Evolutionary conservation across 2,797 vertebrate species (phyloP).

Genomic region (Hozukius guyotensis): DNA sequence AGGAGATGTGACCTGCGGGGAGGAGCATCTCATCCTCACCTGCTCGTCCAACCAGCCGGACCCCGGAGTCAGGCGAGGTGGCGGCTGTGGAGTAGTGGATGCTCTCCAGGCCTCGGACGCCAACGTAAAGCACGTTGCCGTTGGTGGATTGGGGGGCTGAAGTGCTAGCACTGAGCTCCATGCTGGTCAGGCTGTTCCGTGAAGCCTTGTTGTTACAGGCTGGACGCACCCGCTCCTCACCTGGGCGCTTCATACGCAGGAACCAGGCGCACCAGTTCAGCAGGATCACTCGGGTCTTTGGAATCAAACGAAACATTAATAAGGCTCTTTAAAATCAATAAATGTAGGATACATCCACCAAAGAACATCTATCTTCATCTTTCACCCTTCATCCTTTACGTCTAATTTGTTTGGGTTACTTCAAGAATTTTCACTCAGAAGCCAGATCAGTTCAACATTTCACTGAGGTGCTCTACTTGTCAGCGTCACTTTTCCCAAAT

Average conservation of each 20-base stretch:
- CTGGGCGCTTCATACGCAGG: constrained; percentile 93
- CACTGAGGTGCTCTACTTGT: neutral
- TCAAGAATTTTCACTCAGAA: neutral
- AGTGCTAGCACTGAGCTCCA: constrained; percentile 84
- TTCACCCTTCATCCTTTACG: neutral
- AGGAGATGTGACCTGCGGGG: constrained; percentile 51
- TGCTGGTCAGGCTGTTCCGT: constrained; percentile 87
- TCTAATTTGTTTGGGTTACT: neutral
- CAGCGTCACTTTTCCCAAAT: neutral
- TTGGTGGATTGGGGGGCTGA: constrained; percentile 81
- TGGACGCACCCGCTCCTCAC: constrained; percentile 87
- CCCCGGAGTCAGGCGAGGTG: constrained; percentile 72
- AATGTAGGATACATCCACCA: neutral
- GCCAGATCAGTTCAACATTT: neutral
- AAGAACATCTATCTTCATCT: neutral
- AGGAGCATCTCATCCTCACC: constrained; percentile 77
- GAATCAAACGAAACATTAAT: neutral
- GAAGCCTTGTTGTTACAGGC: constrained; percentile 88
- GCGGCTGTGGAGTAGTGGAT: constrained; percentile 74
- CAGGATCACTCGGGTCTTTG: constrained; percentile 91
- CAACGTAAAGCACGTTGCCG: constrained; percentile 89
- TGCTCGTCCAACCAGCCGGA: constrained; percentile 52
- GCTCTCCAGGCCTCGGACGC: constrained; percentile 87
- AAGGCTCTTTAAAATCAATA: neutral
- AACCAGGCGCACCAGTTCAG: constrained; percentile 98